These are phyloP conservation scores for Melanotaenia pygmaea DNA, from an alignment of 2,797 vertebrate genomes.

Conservation along the genomic window DNA sequence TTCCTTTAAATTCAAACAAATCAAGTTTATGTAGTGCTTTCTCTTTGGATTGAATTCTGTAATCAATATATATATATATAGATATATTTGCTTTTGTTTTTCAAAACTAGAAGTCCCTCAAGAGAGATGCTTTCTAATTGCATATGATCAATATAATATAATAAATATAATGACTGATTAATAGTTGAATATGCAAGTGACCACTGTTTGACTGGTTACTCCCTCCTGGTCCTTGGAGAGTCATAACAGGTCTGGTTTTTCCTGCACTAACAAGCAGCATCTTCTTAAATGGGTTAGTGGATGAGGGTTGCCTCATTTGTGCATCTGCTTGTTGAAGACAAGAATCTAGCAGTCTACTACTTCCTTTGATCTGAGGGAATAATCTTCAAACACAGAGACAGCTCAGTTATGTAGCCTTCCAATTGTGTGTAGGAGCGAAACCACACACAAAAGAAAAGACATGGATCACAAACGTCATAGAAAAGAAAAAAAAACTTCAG, in stretches of 20 bases:
- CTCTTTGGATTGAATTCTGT: background rate
- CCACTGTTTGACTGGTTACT: conserved; percentile 51
- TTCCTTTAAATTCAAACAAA: conserved; percentile 12
- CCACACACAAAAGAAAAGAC: conserved; percentile 31
- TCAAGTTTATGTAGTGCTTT: conserved; percentile 1
- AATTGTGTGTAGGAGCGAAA: conserved; percentile 40
- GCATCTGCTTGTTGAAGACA: conserved; percentile 65
- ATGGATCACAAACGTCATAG: conserved; percentile 38
- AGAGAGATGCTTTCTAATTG: background rate
- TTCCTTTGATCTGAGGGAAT: conserved; percentile 78
- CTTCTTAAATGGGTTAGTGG: conserved; percentile 59
- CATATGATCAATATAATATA: background rate
- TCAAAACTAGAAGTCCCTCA: background rate
- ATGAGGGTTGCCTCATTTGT: conserved; percentile 67
- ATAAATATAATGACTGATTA: conserved; percentile 16
- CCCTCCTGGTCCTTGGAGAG: conserved; percentile 66
- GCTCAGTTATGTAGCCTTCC: conserved; percentile 68
- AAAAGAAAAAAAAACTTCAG: conserved; percentile 28
- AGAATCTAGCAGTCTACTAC: conserved; percentile 67
- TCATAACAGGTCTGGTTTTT: conserved; percentile 70
- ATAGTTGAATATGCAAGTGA: conserved; percentile 62
- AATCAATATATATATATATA: conserved; percentile 20
- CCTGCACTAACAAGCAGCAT: conserved; percentile 64
- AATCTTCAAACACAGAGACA: conserved; percentile 77
- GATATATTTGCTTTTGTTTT: conserved; percentile 24